Percentiles rank a stretch among this genome's conserved stretches.
phyloP scores from a whole-genome alignment of 2,888 invertebrate species.

The Plutella xylostella region DNA sequence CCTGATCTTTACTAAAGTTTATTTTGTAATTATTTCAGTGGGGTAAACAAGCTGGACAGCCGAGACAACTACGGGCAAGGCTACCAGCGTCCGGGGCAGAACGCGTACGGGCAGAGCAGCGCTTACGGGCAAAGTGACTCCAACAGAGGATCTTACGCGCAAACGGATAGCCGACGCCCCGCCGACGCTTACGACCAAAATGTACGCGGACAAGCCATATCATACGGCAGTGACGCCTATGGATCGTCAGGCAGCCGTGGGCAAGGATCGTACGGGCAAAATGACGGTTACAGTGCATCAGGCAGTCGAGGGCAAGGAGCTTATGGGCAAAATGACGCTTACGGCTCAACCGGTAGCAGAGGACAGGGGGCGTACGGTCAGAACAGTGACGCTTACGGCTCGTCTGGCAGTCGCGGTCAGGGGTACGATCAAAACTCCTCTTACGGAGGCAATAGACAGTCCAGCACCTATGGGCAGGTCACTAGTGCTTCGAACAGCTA shows the following conservation, averaged over 20 bases:
- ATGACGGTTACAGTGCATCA: constrained; percentile 20
- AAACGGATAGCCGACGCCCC: background rate
- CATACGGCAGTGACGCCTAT: constrained; percentile 21
- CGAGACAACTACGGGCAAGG: constrained; percentile 12
- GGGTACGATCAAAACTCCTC: constrained; percentile 24
- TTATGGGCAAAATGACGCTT: constrained; percentile 15
- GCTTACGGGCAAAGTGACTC: background rate
- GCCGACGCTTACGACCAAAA: no score
- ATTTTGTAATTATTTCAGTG: constrained; percentile 24
- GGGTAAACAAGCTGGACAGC: constrained; percentile 35
- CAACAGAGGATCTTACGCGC: background rate
- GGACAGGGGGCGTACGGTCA: constrained; percentile 18
- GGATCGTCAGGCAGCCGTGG: constrained; percentile 17
- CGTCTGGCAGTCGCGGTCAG: background rate
- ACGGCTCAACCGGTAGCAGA: constrained; percentile 12
- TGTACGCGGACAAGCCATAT: background rate
- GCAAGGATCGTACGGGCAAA: constrained; percentile 23
- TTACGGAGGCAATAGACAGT: constrained; percentile 15
- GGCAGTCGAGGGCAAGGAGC: constrained; percentile 14
- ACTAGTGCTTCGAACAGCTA: constrained; percentile 23
- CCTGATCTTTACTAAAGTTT: background rate
- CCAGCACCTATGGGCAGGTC: constrained; percentile 11
- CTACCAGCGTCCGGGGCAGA: background rate
- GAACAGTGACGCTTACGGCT: constrained; percentile 22
- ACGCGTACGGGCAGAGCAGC: background rate